Evolutionary conservation across 2,888 invertebrate genomes (phyloP), one percentile per base, ranked within the genome.

Genomic region (Ferdinandea cuprea): DNA sequence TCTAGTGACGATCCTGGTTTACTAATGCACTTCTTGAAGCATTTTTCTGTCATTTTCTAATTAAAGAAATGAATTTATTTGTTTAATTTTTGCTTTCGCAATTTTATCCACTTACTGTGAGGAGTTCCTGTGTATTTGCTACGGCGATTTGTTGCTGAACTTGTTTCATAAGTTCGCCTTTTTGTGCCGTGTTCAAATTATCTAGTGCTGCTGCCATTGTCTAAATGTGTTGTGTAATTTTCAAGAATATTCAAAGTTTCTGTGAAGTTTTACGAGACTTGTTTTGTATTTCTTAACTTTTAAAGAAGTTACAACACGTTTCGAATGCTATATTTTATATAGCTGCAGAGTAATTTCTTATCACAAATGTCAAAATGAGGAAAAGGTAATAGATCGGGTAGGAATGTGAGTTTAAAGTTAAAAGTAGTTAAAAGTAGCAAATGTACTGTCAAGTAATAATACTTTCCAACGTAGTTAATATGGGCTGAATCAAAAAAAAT

Each of bases 41-140:
- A 99, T 92, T 98, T 98, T 89, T 98, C 97, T 50, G 98, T 96
- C 95, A 98, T 97, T 95, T 98, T 98, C 94, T 96, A 91, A 42
- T 92, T 87, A 30, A 35, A 6, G 44, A 77, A 85, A 40, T 46
- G 48, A 65, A 40, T 35, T 52, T 32, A 56, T 30, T 68, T 28
- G 72, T 11, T n/a, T 11, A 25, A 28, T 2, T 25, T 15, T 25
- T 6, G 1, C 6, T 9, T 3, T n/a, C 7, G 3, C 9, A 11
- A 17, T 4, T 17, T 9, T 19, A 54, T 77, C 68, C 15, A 61
- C 86, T 90, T 92, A 96, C 96, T 90, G 96, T 95, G 85, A 98
- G 92, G 83, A 98, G 91, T 93, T 98, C 97, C 90, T 98, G 98
- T 35, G 97, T 96, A 91, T 97, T 97, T 44, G 97, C 97, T 66